Evolutionary conservation across 2,797 vertebrate genomes (phyloP).

Genomic region (Neostethus bicornis): DNA sequence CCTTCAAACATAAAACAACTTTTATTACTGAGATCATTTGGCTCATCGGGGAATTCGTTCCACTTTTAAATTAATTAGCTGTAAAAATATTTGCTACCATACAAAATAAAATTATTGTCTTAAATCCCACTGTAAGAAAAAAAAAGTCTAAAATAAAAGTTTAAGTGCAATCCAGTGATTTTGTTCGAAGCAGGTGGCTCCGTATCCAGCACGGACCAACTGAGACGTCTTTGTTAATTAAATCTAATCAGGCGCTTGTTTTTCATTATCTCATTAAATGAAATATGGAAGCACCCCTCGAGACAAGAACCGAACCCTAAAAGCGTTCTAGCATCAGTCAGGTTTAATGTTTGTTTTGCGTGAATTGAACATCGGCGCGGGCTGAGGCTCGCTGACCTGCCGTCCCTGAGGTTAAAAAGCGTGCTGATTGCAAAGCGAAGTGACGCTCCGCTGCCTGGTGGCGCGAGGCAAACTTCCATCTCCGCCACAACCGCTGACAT

Average conservation of each 20-base stretch:
- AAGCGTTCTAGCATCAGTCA: conserved; percentile 43
- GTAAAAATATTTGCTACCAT: background rate
- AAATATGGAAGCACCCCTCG: conserved; percentile 23
- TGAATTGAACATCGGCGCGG: conserved; percentile 70
- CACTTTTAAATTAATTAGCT: background rate
- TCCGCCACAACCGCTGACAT: conserved; percentile 73
- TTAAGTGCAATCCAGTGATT: conserved; percentile 3
- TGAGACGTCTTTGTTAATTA: conserved; percentile 15
- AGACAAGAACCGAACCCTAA: conserved; percentile 36
- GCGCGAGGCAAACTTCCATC: conserved; percentile 61
- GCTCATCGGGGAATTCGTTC: background rate
- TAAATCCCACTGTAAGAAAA: no score
- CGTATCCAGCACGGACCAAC: background rate
- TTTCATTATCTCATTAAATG: conserved; percentile 40
- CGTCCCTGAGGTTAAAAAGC: conserved; percentile 69
- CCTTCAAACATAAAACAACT: background rate
- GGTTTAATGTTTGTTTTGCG: conserved; percentile 55
- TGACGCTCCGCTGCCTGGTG: conserved; percentile 73
- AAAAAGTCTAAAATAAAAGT: background rate
- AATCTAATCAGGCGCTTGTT: conserved; percentile 5
- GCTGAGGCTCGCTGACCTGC: conserved; percentile 55
- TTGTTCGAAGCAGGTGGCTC: conserved; percentile 1
- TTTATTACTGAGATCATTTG: background rate
- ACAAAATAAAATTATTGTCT: background rate
- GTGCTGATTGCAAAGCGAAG: conserved; percentile 71